Conservation (phyloP, 2,888 invertebrate genomes). For the Leptinotarsa tumamoca region DNA sequence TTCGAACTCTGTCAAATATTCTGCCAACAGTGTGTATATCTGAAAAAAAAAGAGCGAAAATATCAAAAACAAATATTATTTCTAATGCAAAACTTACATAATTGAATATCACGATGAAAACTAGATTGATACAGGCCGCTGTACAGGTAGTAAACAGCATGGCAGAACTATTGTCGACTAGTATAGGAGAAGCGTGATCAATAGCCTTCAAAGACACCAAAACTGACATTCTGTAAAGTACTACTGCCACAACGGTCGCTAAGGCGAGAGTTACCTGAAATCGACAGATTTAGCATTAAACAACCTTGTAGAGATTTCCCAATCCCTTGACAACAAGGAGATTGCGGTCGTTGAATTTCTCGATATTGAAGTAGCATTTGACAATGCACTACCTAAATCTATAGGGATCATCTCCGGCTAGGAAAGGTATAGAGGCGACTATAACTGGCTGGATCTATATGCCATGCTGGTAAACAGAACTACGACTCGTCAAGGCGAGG, state of each 20-base stretch:
- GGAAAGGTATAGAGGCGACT: too few relatives aligned
- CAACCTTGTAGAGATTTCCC: too few relatives aligned
- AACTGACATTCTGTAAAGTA: slow-evolving; percentile 90
- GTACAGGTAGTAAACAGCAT: slow-evolving; percentile 90
- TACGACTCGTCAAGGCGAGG: too few relatives aligned
- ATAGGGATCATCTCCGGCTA: too few relatives aligned
- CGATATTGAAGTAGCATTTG: too few relatives aligned
- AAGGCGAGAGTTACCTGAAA: slow-evolving; percentile 80
- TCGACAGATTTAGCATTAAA: neutral
- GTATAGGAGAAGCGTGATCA: slow-evolving; percentile 30
- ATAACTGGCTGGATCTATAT: too few relatives aligned
- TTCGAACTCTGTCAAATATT: slow-evolving; percentile 90
- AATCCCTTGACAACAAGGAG: too few relatives aligned
- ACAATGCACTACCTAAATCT: too few relatives aligned
- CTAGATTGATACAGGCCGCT: slow-evolving; percentile 92
- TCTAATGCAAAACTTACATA: slow-evolving; percentile 69
- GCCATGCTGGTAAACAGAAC: too few relatives aligned
- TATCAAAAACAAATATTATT: neutral
- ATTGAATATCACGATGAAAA: slow-evolving; percentile 91
- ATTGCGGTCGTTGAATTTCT: too few relatives aligned
- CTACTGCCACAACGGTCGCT: slow-evolving; percentile 91
- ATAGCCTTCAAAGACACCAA: slow-evolving; percentile 74
- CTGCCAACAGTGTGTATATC: slow-evolving; percentile 83
- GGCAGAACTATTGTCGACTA: slow-evolving; percentile 78
- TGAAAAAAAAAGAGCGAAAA: slow-evolving; percentile 58